phyloP scores from a whole-genome alignment of 35 echinoderm and acorn worm genomes.

The Apostichopus parvimensis region DNA sequence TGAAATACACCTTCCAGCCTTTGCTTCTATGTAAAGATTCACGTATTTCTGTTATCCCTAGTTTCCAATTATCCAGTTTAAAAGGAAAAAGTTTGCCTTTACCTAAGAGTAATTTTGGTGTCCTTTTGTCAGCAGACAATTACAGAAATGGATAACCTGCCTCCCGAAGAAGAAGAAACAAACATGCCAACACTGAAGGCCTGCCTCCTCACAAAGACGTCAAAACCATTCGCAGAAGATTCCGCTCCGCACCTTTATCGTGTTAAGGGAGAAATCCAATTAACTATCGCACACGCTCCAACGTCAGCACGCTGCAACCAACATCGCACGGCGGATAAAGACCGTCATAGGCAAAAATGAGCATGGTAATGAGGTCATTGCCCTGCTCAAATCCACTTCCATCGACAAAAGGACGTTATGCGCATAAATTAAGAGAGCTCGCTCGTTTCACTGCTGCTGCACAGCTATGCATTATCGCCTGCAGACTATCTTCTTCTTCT shows the following conservation, averaged over 20 bases:
- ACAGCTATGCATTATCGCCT: not conserved
- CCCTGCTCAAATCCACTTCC: slow-evolving; percentile 34
- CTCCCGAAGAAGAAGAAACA: not conserved
- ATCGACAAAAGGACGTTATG: slow-evolving; percentile 24
- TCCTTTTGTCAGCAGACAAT: too few species aligned
- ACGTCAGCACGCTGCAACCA: not conserved
- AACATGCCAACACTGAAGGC: not conserved
- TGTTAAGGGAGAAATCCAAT: slow-evolving; percentile 34
- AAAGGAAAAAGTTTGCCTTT: too few species aligned
- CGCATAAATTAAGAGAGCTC: slow-evolving; percentile 38
- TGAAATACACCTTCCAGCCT: too few species aligned
- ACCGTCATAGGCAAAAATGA: not conserved
- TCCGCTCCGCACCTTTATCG: slow-evolving; percentile 3
- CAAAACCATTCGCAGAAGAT: slow-evolving; percentile 12
- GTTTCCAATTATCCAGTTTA: too few species aligned
- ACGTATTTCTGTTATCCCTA: too few species aligned
- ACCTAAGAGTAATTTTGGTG: too few species aligned
- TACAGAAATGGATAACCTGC: not conserved
- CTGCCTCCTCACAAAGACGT: slow-evolving; percentile 8
- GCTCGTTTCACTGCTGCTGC: not conserved
- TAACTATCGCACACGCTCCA: not conserved
- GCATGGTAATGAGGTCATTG: slow-evolving; percentile 58
- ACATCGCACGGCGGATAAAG: not conserved
- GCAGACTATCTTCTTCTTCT: not conserved
- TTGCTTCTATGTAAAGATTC: too few species aligned